phyloP scores from a whole-genome alignment of 2,888 invertebrate genomes.

The Cheilosia vulpina region DNA sequence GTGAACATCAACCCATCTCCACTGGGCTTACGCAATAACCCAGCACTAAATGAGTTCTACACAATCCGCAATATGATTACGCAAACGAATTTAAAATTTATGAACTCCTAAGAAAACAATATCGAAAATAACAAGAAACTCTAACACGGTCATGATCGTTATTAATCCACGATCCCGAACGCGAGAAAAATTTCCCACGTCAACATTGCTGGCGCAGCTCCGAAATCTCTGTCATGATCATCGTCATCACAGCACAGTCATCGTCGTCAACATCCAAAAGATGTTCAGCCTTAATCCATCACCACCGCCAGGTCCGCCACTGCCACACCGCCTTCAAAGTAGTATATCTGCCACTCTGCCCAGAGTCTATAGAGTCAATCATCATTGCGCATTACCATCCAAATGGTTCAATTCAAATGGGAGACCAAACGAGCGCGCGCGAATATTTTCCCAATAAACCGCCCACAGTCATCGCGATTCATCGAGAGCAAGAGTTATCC shows the following conservation, averaged over 20 bases:
- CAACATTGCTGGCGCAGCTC: slow-evolving; percentile 67
- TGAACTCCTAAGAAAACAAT: slow-evolving; percentile 71
- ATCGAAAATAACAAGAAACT: slow-evolving; percentile 72
- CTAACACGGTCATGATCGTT: slow-evolving; percentile 74
- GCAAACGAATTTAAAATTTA: slow-evolving; percentile 69
- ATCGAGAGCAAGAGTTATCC: slow-evolving; percentile 47
- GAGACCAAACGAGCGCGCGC: slow-evolving; percentile 62
- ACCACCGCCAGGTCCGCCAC: slow-evolving; percentile 54
- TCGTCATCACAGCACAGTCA: slow-evolving; percentile 36
- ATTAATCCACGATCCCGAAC: slow-evolving; percentile 73
- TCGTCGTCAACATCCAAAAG: slow-evolving; percentile 47
- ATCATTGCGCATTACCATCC: slow-evolving; percentile 73
- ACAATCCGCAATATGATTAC: slow-evolving; percentile 38
- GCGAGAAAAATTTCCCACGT: slow-evolving; percentile 68
- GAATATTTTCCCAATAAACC: slow-evolving; percentile 74
- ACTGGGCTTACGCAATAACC: slow-evolving; percentile 30
- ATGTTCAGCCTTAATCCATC: slow-evolving; percentile 74
- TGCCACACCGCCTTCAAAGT: slow-evolving; percentile 54
- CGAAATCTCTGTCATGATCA: slow-evolving; percentile 71
- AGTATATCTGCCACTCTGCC: slow-evolving; percentile 59
- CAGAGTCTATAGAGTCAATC: slow-evolving; percentile 65
- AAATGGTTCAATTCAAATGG: slow-evolving; percentile 72
- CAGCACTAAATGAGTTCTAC: slow-evolving; percentile 10
- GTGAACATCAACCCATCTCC: too few species aligned
- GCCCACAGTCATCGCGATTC: slow-evolving; percentile 74